These are phyloP conservation scores for Gerosis bhagava DNA, from an alignment of 2,888 invertebrate species.

Conservation along the genomic window DNA sequence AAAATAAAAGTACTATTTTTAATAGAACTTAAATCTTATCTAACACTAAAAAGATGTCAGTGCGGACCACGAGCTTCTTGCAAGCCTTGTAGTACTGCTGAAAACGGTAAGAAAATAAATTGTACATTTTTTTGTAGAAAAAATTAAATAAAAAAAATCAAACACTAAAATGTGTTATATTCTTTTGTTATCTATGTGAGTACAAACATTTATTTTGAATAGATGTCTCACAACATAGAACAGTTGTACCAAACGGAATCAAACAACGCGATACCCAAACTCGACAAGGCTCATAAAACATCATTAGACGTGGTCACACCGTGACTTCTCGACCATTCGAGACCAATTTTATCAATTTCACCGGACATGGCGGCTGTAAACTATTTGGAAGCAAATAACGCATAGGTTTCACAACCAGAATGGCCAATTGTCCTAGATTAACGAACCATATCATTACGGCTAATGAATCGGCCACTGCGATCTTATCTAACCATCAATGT, in stretches of 20 bases:
- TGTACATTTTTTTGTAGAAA: too few relatives aligned
- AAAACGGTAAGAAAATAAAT: too few relatives aligned
- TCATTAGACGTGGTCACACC: constrained; percentile 35
- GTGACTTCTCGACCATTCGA: constrained; percentile 36
- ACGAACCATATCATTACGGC: constrained; percentile 76
- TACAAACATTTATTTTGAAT: too few relatives aligned
- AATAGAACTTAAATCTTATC: too few relatives aligned
- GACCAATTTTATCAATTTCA: constrained; percentile 53
- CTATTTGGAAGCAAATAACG: constrained; percentile 48
- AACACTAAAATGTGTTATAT: too few relatives aligned
- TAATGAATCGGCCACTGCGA: constrained; percentile 69
- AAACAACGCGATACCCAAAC: constrained; percentile 15
- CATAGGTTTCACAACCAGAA: constrained; percentile 57
- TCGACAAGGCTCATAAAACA: constrained; percentile 37
- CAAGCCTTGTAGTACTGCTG: too few relatives aligned
- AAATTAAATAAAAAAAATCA: too few relatives aligned
- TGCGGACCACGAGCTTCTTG: too few relatives aligned
- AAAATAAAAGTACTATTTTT: too few relatives aligned
- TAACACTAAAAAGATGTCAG: too few relatives aligned
- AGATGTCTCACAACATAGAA: not conserved
- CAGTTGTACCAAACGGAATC: constrained; percentile 11
- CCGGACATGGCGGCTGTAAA: constrained; percentile 52
- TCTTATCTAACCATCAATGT: constrained; percentile 72
- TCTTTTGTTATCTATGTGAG: too few relatives aligned
- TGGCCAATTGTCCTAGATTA: constrained; percentile 74